Evolutionary conservation across 1,140 invertebrate species (phyloP).

Genomic region (Chymomyza costata): DNA sequence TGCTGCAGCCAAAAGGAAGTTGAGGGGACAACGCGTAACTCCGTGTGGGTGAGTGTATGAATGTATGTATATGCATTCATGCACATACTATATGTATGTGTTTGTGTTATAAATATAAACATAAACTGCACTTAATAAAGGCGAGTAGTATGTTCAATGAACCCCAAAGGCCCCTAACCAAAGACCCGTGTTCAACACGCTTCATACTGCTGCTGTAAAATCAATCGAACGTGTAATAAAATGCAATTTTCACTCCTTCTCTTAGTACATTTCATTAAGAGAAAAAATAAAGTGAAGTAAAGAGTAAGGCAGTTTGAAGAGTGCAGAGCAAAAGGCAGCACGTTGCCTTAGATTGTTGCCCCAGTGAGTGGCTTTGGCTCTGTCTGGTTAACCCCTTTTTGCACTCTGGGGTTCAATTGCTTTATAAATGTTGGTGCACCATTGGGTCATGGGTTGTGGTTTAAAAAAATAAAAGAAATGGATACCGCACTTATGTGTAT

Average conservation of each 20-base stretch:
- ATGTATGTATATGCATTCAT: constrained; percentile 14
- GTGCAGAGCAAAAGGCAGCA: too few relatives aligned
- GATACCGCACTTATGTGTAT: constrained; percentile 53
- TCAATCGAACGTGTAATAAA: constrained; percentile 70
- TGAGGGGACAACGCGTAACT: constrained; percentile 33
- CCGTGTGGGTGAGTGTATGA: constrained; percentile 9
- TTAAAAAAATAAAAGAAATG: constrained; percentile 45
- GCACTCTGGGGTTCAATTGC: constrained; percentile 64
- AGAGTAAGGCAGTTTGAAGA: too few relatives aligned
- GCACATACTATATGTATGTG: neutral
- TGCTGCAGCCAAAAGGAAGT: constrained; percentile 1
- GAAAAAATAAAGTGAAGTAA: constrained; percentile 17
- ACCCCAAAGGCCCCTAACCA: too few relatives aligned
- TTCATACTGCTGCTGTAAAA: constrained; percentile 24
- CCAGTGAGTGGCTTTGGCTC: constrained; percentile 4
- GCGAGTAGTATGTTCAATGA: constrained; percentile 37
- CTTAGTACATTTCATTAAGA: constrained; percentile 36
- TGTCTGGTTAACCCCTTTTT: constrained; percentile 42
- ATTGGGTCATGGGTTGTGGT: constrained; percentile 16
- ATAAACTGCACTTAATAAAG: constrained; percentile 66
- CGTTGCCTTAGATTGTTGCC: too few relatives aligned
- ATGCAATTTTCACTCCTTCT: constrained; percentile 53
- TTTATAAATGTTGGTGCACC: constrained; percentile 48
- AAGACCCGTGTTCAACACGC: neutral
- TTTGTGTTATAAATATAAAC: constrained; percentile 56